A percentile compares a stretch with the other conserved stretches of the same genome.
Evolutionary conservation across 2,797 vertebrate genomes (phyloP).

Genomic region (Podarcis lilfordi): DNA sequence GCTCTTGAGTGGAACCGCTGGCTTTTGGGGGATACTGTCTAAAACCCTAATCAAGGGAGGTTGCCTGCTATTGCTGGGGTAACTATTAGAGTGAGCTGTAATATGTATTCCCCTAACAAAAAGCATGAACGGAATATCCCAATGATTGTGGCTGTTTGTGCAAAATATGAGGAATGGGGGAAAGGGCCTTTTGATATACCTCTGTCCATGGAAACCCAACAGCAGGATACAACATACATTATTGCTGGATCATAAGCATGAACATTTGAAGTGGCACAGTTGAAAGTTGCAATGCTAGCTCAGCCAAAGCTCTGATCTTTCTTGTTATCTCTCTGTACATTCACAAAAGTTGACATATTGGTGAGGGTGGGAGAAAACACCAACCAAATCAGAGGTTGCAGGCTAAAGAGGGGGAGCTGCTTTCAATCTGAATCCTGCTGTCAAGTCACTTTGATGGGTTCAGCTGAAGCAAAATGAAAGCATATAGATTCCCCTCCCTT

Average conservation of each 20-base stretch:
- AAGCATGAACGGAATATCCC: too few relatives aligned
- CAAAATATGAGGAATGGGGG: too few relatives aligned
- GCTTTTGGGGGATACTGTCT: too few relatives aligned
- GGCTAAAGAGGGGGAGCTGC: background rate
- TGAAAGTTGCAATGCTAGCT: slow-evolving; percentile 40
- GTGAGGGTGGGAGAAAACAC: slow-evolving; percentile 16
- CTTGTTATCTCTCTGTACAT: slow-evolving; percentile 32
- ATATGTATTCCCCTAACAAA: too few relatives aligned
- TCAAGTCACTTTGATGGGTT: slow-evolving; percentile 47
- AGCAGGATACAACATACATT: background rate
- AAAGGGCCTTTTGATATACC: too few relatives aligned
- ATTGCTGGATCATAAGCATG: background rate
- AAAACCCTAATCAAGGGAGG: too few relatives aligned
- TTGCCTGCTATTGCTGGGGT: too few relatives aligned
- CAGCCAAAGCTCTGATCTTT: slow-evolving; percentile 52
- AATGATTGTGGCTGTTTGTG: too few relatives aligned
- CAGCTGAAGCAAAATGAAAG: slow-evolving; percentile 64
- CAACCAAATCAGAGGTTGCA: slow-evolving; percentile 53
- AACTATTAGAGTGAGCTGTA: too few relatives aligned
- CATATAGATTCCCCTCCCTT: slow-evolving; percentile 31
- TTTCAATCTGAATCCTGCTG: slow-evolving; percentile 54
- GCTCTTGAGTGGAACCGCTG: too few relatives aligned
- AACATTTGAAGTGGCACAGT: slow-evolving; percentile 24
- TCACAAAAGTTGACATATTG: slow-evolving; percentile 53
- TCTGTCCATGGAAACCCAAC: too few relatives aligned